Conservation (phyloP, 2,888 invertebrate genomes). For the Bellardia bayeri region DNA sequence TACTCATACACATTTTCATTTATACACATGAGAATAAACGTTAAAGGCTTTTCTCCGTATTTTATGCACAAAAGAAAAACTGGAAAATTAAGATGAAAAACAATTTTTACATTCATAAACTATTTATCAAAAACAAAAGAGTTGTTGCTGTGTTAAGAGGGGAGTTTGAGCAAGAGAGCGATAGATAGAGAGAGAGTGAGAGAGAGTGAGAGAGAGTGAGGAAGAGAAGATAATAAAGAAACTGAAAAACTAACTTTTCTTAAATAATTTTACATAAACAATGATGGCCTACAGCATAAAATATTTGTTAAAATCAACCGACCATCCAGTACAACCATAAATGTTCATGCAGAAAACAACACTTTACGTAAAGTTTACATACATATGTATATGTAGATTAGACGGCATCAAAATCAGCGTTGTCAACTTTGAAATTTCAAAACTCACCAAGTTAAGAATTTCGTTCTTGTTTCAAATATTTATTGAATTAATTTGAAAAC, state of each 20-base stretch:
- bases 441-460: too few relatives aligned
- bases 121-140: slow-evolving; percentile 54
- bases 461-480: too few relatives aligned
- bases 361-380: too few relatives aligned
- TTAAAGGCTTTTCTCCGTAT: slow-evolving; percentile 26
- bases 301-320: slow-evolving; percentile 50
- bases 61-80: background rate
- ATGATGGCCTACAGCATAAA: slow-evolving; percentile 53
- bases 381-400: too few relatives aligned
- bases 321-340: background rate
- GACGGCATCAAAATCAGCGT: too few relatives aligned
- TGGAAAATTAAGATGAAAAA: slow-evolving; percentile 26
- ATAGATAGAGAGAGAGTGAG: too few relatives aligned
- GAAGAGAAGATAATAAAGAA: background rate
- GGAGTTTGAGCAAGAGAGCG: too few relatives aligned
- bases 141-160: background rate
- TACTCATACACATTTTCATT: background rate
- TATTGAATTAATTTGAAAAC: too few relatives aligned
- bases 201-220: background rate
- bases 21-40: background rate
- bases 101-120: slow-evolving; percentile 49
- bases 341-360: slow-evolving; percentile 10
- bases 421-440: too few relatives aligned
- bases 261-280: slow-evolving; percentile 66
- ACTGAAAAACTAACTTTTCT: slow-evolving; percentile 53